These are phyloP conservation scores for Metallyticus violacea DNA, from an alignment of 2,888 invertebrate genomes.

Conservation along the genomic window DNA sequence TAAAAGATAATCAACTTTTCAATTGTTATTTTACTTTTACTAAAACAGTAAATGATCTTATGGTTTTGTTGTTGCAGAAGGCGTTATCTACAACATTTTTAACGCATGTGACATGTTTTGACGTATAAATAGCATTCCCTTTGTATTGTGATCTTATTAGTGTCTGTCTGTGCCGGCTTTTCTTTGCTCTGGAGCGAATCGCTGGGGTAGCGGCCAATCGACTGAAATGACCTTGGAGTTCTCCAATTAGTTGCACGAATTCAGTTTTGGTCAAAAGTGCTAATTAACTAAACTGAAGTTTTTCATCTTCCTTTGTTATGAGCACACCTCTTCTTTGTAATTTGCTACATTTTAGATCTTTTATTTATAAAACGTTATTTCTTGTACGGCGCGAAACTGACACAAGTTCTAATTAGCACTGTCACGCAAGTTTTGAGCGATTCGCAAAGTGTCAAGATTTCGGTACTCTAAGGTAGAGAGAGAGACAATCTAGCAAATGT, in stretches of 20 bases:
- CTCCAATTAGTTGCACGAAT: not conserved
- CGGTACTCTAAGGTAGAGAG: too few species aligned
- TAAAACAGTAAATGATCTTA: not conserved
- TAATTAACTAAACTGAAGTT: not conserved
- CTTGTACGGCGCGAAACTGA: not conserved
- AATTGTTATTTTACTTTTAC: not conserved
- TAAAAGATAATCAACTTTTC: not conserved
- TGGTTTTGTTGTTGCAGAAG: not conserved
- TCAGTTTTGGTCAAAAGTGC: not conserved
- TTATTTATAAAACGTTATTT: not conserved
- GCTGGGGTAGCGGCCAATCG: not conserved
- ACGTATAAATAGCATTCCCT: too few species aligned
- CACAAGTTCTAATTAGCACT: not conserved
- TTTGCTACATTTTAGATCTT: not conserved
- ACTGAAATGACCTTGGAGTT: not conserved
- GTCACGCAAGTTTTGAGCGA: not conserved
- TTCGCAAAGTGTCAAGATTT: not conserved
- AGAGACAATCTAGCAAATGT: not conserved
- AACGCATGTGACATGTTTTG: not conserved
- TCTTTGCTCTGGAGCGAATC: not conserved
- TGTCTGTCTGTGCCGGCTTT: not conserved
- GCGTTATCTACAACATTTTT: not conserved
- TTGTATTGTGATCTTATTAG: not conserved
- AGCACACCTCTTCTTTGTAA: not conserved
- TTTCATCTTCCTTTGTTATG: not conserved